A percentile compares a stretch with the other conserved stretches of the same genome.
These are phyloP conservation scores for Cryptomyrus ogoouensis DNA, from an alignment of 2,113 vertebrate genomes.

Conservation along the genomic window DNA sequence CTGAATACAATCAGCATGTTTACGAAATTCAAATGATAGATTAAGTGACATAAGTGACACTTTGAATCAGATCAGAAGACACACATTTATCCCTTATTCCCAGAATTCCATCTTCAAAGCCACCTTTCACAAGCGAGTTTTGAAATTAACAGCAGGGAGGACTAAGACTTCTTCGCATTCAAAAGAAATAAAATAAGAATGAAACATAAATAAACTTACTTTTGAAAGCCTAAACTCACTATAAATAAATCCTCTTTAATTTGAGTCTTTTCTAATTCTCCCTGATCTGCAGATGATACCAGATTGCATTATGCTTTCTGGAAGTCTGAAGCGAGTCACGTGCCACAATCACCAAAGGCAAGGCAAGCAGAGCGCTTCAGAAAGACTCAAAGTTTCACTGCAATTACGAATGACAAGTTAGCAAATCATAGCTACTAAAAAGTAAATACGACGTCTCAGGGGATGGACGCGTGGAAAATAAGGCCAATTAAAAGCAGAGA, in stretches of 20 bases:
- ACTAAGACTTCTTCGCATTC: not conserved
- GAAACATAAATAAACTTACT: not conserved
- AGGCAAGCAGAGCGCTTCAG: conserved; percentile 20
- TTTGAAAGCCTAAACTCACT: not conserved
- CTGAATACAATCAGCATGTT: conserved; percentile 21
- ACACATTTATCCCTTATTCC: not conserved
- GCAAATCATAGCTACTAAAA: conserved; percentile 42
- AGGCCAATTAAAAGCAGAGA: conserved; percentile 42
- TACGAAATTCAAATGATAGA: conserved; percentile 19
- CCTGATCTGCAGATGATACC: not conserved
- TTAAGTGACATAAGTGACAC: conserved; percentile 8
- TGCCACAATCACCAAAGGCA: conserved; percentile 19
- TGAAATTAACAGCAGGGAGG: not conserved
- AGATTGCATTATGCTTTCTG: not conserved
- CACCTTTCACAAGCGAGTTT: not conserved
- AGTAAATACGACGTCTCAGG: conserved; percentile 38
- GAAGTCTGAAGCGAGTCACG: not conserved
- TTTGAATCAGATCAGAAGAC: conserved; percentile 10
- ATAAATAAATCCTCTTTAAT: conserved; percentile 1
- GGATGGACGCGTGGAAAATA: conserved; percentile 41
- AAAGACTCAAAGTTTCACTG: conserved; percentile 22
- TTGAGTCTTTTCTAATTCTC: not conserved
- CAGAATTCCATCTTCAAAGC: not conserved
- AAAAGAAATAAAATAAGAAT: not conserved
- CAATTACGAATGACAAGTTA: conserved; percentile 49